Evolutionary conservation across 2,113 vertebrate species (phyloP), one percentile per base, ranked within the genome.

Genomic region (Pseudorectes ferrugineus): DNA sequence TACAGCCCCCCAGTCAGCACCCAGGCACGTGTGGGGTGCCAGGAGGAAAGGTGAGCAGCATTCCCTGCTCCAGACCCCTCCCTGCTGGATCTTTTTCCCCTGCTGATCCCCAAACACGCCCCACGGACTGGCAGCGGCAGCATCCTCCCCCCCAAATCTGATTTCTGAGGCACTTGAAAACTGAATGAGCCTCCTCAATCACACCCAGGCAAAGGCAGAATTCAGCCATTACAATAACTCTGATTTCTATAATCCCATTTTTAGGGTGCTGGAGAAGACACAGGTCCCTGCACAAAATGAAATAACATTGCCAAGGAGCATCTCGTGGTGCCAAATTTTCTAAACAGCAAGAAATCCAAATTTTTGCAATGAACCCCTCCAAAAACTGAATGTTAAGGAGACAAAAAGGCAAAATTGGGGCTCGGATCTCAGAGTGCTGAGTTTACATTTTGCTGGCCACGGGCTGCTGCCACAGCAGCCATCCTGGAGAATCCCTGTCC

Each of bases 81-180:
- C 36, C 11, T 42, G 6, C 31, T 40, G 72, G 51, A 2, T 43
- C 25, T 36, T 73, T 66, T 61, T 29, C 35, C 11, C 36, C 11
- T 42, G 6, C 31, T 40, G 72, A 49, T 28, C 55, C 62, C 68
- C 42, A 66, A 22, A 38, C 5, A 46, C 1, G 0, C 12, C 4
- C 1, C 28, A 2, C 2, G 25, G 26, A 22, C 38, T n/a, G 20
- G 7, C 49, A 18, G 14, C 1, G 5, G 61, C 24, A 45, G 5
- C 48, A 19, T 35, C 36, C 3, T 43, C 5, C 8, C 5, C 9
- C 16, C 5, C 5, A 1, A 2, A n/a, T 29, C 0, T 0, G 5
- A 12, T 38, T 73, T 88, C n/a, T 35, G 71, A 88, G 67, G 54
- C 38, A 52, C 14, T 9, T 35, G 14, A 5, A 36, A 52, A 35